These are phyloP conservation scores for Alsophila aescularia DNA, from an alignment of 2,888 invertebrate genomes.

Conservation along the genomic window DNA sequence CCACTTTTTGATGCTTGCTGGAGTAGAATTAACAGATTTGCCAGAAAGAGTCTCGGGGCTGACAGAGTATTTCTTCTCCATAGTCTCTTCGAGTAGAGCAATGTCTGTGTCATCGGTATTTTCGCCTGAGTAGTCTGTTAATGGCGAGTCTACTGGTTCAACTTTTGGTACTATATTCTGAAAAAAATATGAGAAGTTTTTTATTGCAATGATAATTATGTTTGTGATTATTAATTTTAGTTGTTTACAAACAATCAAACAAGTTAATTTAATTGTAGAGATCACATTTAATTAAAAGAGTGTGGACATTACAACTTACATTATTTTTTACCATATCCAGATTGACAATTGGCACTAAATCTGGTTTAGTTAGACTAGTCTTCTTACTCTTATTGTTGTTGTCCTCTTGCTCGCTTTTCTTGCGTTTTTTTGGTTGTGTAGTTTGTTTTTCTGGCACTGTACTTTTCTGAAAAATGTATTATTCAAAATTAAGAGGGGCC, in stretches of 20 bases:
- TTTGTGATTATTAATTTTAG: too few species aligned
- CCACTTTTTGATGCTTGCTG: constrained; percentile 64
- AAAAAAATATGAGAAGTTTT: background rate
- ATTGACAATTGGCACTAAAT: constrained; percentile 45
- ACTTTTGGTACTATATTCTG: constrained; percentile 74
- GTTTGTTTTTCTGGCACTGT: constrained; percentile 34
- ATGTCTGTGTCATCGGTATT: constrained; percentile 75
- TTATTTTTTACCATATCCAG: constrained; percentile 49
- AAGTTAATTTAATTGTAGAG: too few species aligned
- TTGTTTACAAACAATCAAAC: too few species aligned
- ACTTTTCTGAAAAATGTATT: constrained; percentile 60
- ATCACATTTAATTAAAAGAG: too few species aligned
- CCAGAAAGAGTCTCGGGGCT: constrained; percentile 53
- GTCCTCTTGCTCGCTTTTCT: constrained; percentile 73
- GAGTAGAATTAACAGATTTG: constrained; percentile 50
- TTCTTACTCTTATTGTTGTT: constrained; percentile 63
- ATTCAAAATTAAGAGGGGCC: too few species aligned
- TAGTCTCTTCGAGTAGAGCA: constrained; percentile 62
- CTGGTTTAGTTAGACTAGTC: constrained; percentile 49
- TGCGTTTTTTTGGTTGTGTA: constrained; percentile 68
- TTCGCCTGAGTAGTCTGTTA: constrained; percentile 73
- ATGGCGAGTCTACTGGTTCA: constrained; percentile 72
- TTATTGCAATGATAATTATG: too few species aligned
- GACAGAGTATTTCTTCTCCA: constrained; percentile 63
- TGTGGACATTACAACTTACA: constrained; percentile 51